phyloP scores from a whole-genome alignment of 2,888 invertebrate genomes.

The Drosophila paramelanica region DNA sequence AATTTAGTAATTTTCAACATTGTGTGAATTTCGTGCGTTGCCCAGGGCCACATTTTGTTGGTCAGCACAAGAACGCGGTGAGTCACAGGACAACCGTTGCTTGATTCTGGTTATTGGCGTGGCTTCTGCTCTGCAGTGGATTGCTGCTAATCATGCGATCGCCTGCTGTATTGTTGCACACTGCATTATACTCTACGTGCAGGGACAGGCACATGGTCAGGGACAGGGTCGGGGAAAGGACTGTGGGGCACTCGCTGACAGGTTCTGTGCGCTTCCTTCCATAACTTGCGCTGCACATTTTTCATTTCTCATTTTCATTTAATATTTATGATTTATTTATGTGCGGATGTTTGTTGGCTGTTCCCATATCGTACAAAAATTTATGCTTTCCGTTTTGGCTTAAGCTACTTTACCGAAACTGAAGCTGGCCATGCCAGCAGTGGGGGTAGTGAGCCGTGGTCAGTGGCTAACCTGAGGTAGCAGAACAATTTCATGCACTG shows the following conservation, averaged over 20 bases:
- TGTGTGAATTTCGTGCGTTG: slow-evolving; percentile 69
- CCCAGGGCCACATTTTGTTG: slow-evolving; percentile 38
- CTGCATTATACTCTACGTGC: slow-evolving; percentile 26
- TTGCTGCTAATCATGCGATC: slow-evolving; percentile 78
- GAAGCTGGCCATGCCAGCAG: slow-evolving; percentile 4
- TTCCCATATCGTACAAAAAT: slow-evolving; percentile 75
- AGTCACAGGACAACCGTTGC: slow-evolving; percentile 23
- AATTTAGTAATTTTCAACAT: slow-evolving; percentile 74
- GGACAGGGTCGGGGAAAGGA: neutral
- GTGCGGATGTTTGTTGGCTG: slow-evolving; percentile 80
- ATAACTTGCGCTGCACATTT: slow-evolving; percentile 63
- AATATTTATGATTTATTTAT: slow-evolving; percentile 81
- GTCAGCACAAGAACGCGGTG: slow-evolving; percentile 18
- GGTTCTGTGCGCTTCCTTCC: slow-evolving; percentile 74
- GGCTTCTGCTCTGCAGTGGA: slow-evolving; percentile 33
- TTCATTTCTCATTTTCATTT: slow-evolving; percentile 76
- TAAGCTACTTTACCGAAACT: slow-evolving; percentile 33
- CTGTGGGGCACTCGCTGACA: slow-evolving; percentile 61
- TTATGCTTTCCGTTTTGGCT: slow-evolving; percentile 78
- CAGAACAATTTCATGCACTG: slow-evolving; percentile 77
- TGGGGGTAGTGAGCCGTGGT: slow-evolving; percentile 10
- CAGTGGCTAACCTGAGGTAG: slow-evolving; percentile 59
- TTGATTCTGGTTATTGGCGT: slow-evolving; percentile 3
- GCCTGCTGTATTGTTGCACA: slow-evolving; percentile 58
- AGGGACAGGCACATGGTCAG: neutral